Evolutionary conservation across 2,797 vertebrate genomes (phyloP), one percentile per base, ranked within the genome.

Genomic region (Menidia menidia): DNA sequence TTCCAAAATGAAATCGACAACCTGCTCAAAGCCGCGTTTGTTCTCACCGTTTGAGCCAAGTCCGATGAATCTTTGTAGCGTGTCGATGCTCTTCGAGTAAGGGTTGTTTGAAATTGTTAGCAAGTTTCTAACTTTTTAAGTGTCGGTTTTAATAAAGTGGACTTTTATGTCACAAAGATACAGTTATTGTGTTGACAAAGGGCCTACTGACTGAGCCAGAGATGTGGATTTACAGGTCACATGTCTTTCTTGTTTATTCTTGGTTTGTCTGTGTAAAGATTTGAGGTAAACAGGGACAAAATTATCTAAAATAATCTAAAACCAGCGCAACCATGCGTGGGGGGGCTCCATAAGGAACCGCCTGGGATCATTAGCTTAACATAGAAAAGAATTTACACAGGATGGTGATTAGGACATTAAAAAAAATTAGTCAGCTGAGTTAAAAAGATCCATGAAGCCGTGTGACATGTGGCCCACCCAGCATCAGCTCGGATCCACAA

Each of bases 401-500:
- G 7, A 39, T 9, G 35, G 7, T 39, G 35, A 39, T 39, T 5
- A 39, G 35, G 7, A 10, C 35, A 39, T 39, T 39, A 39, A 39
- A 5, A 53, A 53, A 32, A 53, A 53, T 1, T 53, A 30, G 30
- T 32, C 14, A 19, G 19, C 19, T 52, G 51, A 14, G 30, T 15
- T 4, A n/a, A 33, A 53, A 35, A 41, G n/a, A 19, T 41, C 2
- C 9, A 41, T 11, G 13, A 2, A 11, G 53, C 54, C 43, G 48
- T 59, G 2, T 63, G 62, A 72, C 62, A 33, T 12, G 60, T 45
- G 73, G 81, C 75, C 82, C 78, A 84, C 80, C 86, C 82, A 84
- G 76, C 57, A 35, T 72, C 71, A 56, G 42, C 43, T 35, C 54
- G 15, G 25, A 57, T 74, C 71, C 75, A 60, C 64, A 55, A 80